Evolutionary conservation across 2,113 vertebrate genomes (phyloP).

Genomic region (Pomatorhinus ruficollis): DNA sequence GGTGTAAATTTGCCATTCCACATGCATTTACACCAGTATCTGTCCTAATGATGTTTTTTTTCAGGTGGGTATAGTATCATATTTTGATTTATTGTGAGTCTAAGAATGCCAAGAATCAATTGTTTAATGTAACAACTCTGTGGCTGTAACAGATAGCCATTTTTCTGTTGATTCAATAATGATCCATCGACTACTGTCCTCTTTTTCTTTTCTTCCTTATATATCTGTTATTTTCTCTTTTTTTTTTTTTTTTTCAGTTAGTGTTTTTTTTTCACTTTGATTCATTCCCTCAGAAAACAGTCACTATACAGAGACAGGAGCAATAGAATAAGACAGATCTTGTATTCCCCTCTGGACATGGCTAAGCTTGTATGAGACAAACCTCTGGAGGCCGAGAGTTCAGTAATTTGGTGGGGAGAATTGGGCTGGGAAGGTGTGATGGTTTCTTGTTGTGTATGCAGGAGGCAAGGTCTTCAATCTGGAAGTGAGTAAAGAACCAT

Average conservation of each 20-base stretch:
- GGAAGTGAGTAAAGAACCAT: neutral
- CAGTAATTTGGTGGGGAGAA: neutral
- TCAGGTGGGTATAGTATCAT: neutral
- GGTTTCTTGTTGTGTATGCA: neutral
- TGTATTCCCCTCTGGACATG: neutral
- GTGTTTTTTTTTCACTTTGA: neutral
- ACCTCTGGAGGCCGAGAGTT: neutral
- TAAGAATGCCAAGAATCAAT: neutral
- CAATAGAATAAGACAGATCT: neutral
- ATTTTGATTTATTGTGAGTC: neutral
- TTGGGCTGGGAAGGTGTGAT: neutral
- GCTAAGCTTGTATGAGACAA: neutral
- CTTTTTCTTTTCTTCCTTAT: neutral
- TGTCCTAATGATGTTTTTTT: neutral
- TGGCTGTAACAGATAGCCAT: neutral
- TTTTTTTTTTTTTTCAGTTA: neutral
- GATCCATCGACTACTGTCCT: neutral
- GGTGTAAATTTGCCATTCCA: neutral
- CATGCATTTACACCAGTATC: neutral
- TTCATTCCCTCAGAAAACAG: neutral
- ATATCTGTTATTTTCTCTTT: neutral
- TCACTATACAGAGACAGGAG: neutral
- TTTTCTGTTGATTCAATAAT: neutral
- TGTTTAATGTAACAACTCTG: neutral
- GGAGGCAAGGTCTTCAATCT: neutral